Evolutionary conservation across 2,797 vertebrate species (phyloP).

Genomic region (Macropus fuliginosus): DNA sequence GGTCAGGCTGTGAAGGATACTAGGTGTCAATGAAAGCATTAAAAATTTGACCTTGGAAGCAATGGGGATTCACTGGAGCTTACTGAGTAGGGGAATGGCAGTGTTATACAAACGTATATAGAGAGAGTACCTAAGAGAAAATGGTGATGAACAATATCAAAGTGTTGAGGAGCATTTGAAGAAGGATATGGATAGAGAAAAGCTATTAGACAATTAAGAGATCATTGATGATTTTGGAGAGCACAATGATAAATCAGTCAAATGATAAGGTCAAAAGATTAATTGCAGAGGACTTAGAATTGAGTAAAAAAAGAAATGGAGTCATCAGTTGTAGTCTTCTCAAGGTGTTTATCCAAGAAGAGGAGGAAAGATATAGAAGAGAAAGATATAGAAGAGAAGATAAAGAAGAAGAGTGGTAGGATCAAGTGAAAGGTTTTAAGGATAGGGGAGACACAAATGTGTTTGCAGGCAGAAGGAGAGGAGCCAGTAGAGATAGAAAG

Average conservation of each 20-base stretch:
- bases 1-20: neutral
- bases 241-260: neutral
- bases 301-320: too few species aligned
- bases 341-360: neutral
- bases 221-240: neutral
- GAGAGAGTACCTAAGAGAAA: too few species aligned
- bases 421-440: neutral
- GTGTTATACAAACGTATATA: neutral
- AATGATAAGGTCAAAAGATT: neutral
- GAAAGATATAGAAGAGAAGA: neutral
- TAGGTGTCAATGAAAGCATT: neutral
- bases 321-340: neutral
- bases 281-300: too few species aligned
- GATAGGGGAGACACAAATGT: neutral
- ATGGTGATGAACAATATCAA: too few species aligned
- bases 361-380: neutral
- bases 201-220: neutral
- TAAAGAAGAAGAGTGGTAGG: neutral
- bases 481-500: neutral
- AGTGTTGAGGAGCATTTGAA: too few species aligned
- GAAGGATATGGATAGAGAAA: neutral
- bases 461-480: neutral
- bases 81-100: neutral
- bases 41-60: neutral
- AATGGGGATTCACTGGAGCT: neutral